These are phyloP conservation scores for Fundulus diaphanus DNA, from an alignment of 2,797 vertebrate genomes.

Conservation along the genomic window DNA sequence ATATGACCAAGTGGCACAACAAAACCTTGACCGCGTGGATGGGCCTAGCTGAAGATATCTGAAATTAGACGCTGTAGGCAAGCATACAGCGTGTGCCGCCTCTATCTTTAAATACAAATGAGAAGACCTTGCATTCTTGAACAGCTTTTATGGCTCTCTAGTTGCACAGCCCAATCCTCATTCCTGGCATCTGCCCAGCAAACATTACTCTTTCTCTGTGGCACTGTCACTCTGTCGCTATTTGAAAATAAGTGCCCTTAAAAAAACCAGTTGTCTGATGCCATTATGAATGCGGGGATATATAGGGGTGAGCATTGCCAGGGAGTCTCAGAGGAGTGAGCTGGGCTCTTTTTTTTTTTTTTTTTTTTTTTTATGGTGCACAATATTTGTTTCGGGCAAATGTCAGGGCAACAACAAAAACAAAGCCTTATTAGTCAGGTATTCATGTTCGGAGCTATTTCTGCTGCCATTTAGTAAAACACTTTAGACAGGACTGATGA, in stretches of 20 bases:
- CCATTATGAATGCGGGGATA: constrained; percentile 23
- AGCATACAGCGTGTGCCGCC: constrained; percentile 81
- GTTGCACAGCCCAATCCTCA: constrained; percentile 81
- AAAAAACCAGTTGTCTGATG: constrained; percentile 56
- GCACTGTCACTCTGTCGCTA: constrained; percentile 54
- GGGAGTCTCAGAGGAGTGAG: constrained; percentile 39
- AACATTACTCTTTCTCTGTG: constrained; percentile 66
- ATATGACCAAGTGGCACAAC: constrained; percentile 46
- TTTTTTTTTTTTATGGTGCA: constrained; percentile 33
- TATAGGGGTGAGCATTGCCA: constrained; percentile 25
- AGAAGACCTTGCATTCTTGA: constrained; percentile 95
- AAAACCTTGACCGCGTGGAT: constrained; percentile 60
- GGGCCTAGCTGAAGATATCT: constrained; percentile 63
- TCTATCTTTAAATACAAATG: constrained; percentile 99
- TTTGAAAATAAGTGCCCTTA: constrained; percentile 65
- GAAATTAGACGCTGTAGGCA: constrained; percentile 87
- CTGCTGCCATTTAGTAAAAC: constrained; percentile 29
- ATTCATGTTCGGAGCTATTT: constrained; percentile 56
- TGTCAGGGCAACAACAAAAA: constrained; percentile 22
- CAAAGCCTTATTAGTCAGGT: constrained; percentile 47
- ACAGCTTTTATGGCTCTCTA: constrained; percentile 88
- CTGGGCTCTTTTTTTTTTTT: constrained; percentile 32
- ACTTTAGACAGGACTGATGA: constrained; percentile 33
- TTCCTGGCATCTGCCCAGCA: constrained; percentile 68
- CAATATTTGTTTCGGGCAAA: constrained; percentile 25